Percentiles rank a stretch among this genome's conserved stretches.
These are phyloP conservation scores for Ridgeia piscesae DNA, from an alignment of 1,140 invertebrate species.

Conservation along the genomic window DNA sequence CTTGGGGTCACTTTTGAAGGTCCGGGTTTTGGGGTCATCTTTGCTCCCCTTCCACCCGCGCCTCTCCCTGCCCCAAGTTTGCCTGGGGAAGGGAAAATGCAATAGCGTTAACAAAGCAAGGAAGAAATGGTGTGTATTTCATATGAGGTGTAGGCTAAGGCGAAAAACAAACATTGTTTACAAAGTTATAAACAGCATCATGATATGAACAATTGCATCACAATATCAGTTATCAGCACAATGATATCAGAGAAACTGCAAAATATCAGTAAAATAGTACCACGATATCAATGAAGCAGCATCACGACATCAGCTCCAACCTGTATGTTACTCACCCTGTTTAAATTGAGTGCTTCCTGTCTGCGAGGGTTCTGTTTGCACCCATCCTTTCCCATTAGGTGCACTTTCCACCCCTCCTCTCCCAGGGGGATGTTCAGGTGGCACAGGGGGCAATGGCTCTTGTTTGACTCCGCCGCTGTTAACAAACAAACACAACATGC, in stretches of 20 bases:
- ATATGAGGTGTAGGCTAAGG: too few species aligned
- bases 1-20: not conserved
- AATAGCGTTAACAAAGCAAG: not conserved
- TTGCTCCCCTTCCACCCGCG: not conserved
- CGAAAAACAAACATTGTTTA: too few species aligned
- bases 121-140: too few species aligned
- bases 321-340: not conserved
- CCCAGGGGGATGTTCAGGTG: conserved; percentile 66
- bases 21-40: not conserved
- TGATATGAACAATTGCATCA: too few species aligned
- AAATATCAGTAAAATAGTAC: too few species aligned
- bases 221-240: too few species aligned
- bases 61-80: not conserved
- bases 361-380: conserved; percentile 55
- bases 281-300: not conserved
- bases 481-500: conserved; percentile 21
- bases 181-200: too few species aligned
- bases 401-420: conserved; percentile 69
- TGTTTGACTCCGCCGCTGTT: conserved; percentile 53
- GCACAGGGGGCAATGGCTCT: conserved; percentile 74
- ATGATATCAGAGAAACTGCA: too few species aligned
- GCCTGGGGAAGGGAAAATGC: not conserved
- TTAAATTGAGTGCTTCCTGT: conserved; percentile 36
- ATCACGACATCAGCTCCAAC: not conserved
- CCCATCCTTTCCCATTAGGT: conserved; percentile 63